Conservation (phyloP, 2,797 vertebrate species). For the Schizothorax lantsangensis region DNA sequence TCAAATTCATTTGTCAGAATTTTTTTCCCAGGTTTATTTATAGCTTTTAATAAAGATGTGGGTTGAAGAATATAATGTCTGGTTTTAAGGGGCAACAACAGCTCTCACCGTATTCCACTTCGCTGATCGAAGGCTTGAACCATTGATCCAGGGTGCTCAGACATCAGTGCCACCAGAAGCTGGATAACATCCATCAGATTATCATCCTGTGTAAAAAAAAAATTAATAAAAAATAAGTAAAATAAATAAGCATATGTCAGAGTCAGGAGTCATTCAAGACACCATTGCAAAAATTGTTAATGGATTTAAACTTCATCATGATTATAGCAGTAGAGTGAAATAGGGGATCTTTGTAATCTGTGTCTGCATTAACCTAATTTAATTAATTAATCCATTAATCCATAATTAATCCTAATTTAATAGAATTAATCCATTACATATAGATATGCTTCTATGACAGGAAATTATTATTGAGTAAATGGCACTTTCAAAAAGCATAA, state of each 20-base stretch:
- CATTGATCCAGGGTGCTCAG: constrained; percentile 95
- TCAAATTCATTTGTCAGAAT: not conserved
- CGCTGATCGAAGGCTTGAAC: constrained; percentile 96
- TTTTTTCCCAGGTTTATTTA: not conserved
- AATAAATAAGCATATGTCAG: constrained; percentile 42
- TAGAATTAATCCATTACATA: not conserved
- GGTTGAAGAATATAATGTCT: not conserved
- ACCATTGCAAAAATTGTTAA: not conserved
- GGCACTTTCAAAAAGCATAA: not conserved
- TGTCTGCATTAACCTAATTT: not conserved
- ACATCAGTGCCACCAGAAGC: constrained; percentile 95
- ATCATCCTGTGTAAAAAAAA: constrained; percentile 85
- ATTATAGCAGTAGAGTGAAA: not conserved
- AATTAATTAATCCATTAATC: too few species aligned
- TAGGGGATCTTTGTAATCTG: not conserved
- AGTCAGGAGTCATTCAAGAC: constrained; percentile 11
- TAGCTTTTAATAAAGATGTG: constrained; percentile 3
- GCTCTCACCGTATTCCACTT: constrained; percentile 92
- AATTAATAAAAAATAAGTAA: not conserved
- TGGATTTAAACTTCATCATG: not conserved
- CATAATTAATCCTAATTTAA: not conserved
- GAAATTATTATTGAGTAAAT: not conserved
- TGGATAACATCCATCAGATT: constrained; percentile 98
- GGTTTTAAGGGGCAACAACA: not conserved
- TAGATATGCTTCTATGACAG: not conserved